phyloP scores from a whole-genome alignment of 1,140 invertebrate species.

The Dendrolimus punctatus region DNA sequence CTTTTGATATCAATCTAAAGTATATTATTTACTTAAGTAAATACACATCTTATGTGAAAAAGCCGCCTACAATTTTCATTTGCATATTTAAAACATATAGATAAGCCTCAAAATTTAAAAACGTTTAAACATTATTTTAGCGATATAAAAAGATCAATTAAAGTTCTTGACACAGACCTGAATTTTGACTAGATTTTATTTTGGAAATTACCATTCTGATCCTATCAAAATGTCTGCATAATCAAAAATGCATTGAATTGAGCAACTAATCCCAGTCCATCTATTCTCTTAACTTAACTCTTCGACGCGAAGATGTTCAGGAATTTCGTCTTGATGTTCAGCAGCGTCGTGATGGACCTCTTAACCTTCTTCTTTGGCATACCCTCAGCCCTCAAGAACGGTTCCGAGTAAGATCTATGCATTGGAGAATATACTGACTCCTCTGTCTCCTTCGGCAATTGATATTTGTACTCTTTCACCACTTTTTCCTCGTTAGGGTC shows the following conservation, averaged over 20 bases:
- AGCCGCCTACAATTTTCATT: too few relatives aligned
- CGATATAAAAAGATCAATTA: too few relatives aligned
- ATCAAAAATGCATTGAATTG: conserved; percentile 60
- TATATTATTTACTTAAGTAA: too few relatives aligned
- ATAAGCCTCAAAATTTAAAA: too few relatives aligned
- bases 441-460: conserved; percentile 37
- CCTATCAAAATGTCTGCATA: conserved; percentile 22
- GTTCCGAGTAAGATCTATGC: conserved; percentile 53
- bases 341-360: conserved; percentile 55
- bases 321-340: conserved; percentile 63
- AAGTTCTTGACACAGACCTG: conserved; percentile 4
- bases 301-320: conserved; percentile 60
- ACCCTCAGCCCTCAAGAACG: conserved; percentile 46
- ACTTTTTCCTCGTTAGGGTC: conserved; percentile 60
- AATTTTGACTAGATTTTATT: conserved; percentile 22
- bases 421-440: conserved; percentile 18
- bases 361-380: conserved; percentile 59
- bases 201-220: conserved; percentile 15
- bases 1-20: too few relatives aligned
- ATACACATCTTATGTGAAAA: too few relatives aligned
- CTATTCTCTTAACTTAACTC: conserved; percentile 34
- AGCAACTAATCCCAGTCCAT: conserved; percentile 47
- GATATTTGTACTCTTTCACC: conserved; percentile 63
- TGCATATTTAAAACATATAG: too few relatives aligned
- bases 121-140: too few relatives aligned